These are phyloP conservation scores for Drosophila neocordata DNA, from an alignment of 1,140 invertebrate species.

Conservation along the genomic window DNA sequence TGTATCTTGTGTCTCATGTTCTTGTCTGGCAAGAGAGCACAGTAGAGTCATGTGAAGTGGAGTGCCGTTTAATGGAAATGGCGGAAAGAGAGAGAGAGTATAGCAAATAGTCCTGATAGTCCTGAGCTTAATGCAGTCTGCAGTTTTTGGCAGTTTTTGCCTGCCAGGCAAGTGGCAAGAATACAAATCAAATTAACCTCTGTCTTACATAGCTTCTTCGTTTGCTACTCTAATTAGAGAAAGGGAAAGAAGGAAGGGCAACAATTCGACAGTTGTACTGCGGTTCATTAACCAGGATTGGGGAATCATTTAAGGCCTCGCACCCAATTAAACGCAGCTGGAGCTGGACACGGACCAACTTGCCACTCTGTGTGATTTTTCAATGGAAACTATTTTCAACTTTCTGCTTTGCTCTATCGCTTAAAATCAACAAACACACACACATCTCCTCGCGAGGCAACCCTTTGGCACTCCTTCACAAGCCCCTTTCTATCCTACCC, in stretches of 20 bases:
- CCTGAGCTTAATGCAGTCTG: constrained; percentile 60
- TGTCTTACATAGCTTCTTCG: constrained; percentile 4
- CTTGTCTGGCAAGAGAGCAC: neutral
- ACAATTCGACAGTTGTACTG: constrained; percentile 31
- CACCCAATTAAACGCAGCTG: constrained; percentile 45
- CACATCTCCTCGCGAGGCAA: neutral
- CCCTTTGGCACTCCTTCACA: neutral
- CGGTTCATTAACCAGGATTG: constrained; percentile 18
- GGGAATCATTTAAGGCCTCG: constrained; percentile 2
- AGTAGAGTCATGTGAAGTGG: neutral
- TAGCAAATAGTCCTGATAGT: neutral
- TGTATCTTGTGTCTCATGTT: neutral
- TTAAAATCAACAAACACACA: constrained; percentile 58
- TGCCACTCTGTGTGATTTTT: constrained; percentile 33
- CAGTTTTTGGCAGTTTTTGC: neutral
- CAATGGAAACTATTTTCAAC: constrained; percentile 74
- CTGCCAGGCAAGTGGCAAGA: constrained; percentile 56
- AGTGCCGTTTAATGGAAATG: neutral
- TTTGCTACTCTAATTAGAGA: constrained; percentile 31
- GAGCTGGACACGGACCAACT: constrained; percentile 29
- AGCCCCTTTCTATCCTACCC: neutral
- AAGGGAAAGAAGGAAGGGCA: neutral
- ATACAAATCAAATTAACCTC: constrained; percentile 75
- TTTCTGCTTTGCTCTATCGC: constrained; percentile 37
- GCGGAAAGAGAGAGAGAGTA: too few species aligned